These are phyloP conservation scores for Excalfactoria chinensis DNA, from an alignment of 2,113 vertebrate genomes.

Conservation along the genomic window DNA sequence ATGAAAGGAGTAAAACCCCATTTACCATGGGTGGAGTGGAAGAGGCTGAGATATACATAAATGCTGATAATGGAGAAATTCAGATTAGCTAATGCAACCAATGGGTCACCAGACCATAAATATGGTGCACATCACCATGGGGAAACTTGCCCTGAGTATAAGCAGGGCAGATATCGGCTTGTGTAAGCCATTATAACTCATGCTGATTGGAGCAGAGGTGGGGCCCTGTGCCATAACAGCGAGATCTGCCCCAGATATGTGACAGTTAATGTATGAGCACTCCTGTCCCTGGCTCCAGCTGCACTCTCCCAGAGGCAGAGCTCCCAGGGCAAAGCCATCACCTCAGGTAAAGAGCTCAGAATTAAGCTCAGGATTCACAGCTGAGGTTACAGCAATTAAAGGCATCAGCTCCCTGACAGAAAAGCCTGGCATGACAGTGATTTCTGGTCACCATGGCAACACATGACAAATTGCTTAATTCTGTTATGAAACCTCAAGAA, in stretches of 20 bases:
- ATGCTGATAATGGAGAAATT: background rate
- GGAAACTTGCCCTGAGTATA: background rate
- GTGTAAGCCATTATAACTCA: background rate
- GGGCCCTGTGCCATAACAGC: background rate
- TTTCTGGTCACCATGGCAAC: conserved; percentile 72
- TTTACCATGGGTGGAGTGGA: background rate
- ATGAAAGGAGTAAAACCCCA: background rate
- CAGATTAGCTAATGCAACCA: background rate
- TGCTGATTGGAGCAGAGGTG: background rate
- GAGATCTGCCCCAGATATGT: background rate
- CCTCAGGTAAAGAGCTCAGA: background rate
- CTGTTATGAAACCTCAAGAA: conserved; percentile 62
- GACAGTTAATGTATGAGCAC: accelerated
- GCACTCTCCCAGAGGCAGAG: background rate
- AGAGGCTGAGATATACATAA: background rate
- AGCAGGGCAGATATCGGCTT: background rate
- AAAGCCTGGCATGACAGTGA: conserved; percentile 57
- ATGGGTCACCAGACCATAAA: background rate
- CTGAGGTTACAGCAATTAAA: conserved; percentile 27
- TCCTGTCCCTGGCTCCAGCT: background rate
- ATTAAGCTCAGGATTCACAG: background rate
- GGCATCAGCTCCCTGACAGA: background rate
- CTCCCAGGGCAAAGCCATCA: background rate
- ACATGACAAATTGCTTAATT: conserved; percentile 69
- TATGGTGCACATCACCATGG: background rate